Conservation (phyloP, 2,113 vertebrate genomes). For the Pampusana beccarii region DNA sequence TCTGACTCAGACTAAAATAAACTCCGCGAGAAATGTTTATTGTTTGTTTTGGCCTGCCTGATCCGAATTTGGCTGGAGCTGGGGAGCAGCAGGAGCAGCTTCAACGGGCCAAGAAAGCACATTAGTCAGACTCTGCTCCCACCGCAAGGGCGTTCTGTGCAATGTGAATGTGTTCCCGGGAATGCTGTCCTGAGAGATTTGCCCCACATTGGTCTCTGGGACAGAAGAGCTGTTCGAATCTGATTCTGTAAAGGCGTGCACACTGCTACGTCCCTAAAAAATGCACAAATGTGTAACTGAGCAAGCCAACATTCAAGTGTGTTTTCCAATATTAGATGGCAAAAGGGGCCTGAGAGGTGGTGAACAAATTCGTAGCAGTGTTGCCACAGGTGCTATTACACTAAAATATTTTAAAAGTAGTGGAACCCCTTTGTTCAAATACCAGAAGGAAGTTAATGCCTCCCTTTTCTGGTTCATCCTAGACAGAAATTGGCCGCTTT, state of each 20-base stretch:
- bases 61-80: background rate
- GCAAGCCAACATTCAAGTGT: fast-evolving
- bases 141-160: conserved; percentile 6
- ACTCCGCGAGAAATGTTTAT: conserved; percentile 17
- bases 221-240: background rate
- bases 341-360: fast-evolving
- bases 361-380: background rate
- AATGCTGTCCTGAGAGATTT: background rate
- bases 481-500: background rate
- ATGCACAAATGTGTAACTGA: background rate
- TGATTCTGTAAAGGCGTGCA: background rate
- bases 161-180: background rate
- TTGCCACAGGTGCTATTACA: background rate
- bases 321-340: background rate
- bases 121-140: conserved; percentile 25
- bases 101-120: background rate
- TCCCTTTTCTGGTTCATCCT: background rate
- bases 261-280: background rate
- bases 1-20: conserved; percentile 52
- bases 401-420: background rate
- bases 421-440: background rate
- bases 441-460: background rate
- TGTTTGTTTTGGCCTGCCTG: conserved; percentile 55
- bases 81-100: background rate
- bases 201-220: fast-evolving